Evolutionary conservation across 2,888 invertebrate species (phyloP), one percentile per base, ranked within the genome.

Genomic region (Xylota segnis): DNA sequence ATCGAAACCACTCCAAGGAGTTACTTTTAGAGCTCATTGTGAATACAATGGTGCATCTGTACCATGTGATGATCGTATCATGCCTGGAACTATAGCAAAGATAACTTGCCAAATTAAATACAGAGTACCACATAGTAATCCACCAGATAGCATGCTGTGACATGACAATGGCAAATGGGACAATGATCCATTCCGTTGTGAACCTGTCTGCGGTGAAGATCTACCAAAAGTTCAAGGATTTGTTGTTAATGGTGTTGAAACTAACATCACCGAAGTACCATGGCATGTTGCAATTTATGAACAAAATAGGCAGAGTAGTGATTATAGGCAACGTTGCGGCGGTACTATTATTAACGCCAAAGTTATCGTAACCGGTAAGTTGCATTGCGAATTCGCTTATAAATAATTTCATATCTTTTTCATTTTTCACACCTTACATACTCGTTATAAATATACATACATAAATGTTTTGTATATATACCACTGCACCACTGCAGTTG

Each of bases 241-340:
- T 68, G 50, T 87, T 2, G 78, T 58, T 2, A 78, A 78, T 37
- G 58, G 32, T n/a, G 66, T 40, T n/a, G 5, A 0, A 61, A 88
- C 40, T 0, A 88, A 61, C 58, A 50, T 58, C 1, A 59, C 83
- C 0, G 34, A 78, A 29, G 89, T 88, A 5, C 91, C 91, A 5
- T 91, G 91, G 91, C 77, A 90, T 16, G 90, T 90, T 3, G 90
- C 89, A 34, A 88, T 90, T 29, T 90, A 88, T 65, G 56, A 72
- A 6, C 84, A 88, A 59, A 59, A 70, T 7, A 83, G 81, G 0
- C n/a, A 40, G 0, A 45, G 43, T 18, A 71, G 50, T 1, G 27
- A 6, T 4, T 88, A 68, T 27, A 45, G 47, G 0, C 88, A 89
- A 6, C 74, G 88, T 3, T 90, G 90, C 59, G 89, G 89, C 37